phyloP scores from a whole-genome alignment of 2,113 vertebrate species.

The Lagopus leucura region DNA sequence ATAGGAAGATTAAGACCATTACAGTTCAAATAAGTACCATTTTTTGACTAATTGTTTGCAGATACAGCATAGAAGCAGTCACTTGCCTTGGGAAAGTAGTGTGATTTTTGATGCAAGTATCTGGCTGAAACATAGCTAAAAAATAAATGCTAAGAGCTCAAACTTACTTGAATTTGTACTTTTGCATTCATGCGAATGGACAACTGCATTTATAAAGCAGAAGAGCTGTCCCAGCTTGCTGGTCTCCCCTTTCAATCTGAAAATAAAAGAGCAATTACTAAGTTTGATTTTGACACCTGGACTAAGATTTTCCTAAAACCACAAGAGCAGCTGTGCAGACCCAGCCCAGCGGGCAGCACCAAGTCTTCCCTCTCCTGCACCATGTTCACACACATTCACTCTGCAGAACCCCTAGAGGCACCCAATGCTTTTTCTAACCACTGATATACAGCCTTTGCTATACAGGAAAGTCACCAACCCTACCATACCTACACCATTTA shows the following conservation, averaged over 20 bases:
- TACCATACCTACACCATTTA: fast-evolving
- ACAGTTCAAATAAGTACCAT: constrained; percentile 79
- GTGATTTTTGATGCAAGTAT: neutral
- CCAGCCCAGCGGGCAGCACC: neutral
- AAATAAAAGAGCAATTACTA: neutral
- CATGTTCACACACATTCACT: neutral
- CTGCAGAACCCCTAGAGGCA: neutral
- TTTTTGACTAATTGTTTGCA: constrained; percentile 86
- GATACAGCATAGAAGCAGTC: constrained; percentile 58
- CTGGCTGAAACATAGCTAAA: neutral
- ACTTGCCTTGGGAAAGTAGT: neutral
- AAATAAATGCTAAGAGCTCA: neutral
- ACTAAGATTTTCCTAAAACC: neutral
- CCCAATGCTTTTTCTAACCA: neutral
- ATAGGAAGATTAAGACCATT: constrained; percentile 79
- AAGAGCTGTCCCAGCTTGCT: neutral
- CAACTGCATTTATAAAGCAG: neutral
- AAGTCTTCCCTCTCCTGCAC: neutral
- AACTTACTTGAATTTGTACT: neutral
- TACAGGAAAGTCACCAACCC: neutral
- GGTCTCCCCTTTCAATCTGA: neutral
- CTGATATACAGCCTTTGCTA: neutral
- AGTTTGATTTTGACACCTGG: neutral
- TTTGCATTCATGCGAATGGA: neutral
- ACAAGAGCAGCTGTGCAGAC: neutral